phyloP scores from a whole-genome alignment of 2,113 vertebrate genomes.

The Andinoacara biseriatus region DNA sequence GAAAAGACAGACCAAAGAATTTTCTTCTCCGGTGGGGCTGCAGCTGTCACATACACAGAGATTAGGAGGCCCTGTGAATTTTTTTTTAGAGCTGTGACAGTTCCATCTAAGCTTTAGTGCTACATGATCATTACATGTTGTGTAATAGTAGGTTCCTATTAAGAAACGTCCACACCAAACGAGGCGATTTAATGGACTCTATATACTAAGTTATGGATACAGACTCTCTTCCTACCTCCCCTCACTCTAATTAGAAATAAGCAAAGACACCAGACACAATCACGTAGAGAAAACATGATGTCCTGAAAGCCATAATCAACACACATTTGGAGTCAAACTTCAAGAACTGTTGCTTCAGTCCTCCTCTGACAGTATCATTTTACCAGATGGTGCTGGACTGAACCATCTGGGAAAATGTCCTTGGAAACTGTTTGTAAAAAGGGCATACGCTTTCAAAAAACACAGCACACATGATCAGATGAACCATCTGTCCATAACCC shows the following conservation, averaged over 20 bases:
- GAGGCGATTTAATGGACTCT: no score
- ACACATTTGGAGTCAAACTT: not conserved
- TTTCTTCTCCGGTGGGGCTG: conserved; percentile 8
- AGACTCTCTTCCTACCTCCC: not conserved
- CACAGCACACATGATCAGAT: not conserved
- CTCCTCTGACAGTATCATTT: not conserved
- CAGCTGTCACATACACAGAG: conserved; percentile 39
- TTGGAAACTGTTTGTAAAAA: not conserved
- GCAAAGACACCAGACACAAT: no score
- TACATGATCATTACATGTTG: not conserved
- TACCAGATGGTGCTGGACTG: conserved; percentile 1
- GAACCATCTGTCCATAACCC: not conserved
- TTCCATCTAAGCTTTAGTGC: not conserved
- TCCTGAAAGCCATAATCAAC: not conserved
- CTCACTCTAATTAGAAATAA: not conserved
- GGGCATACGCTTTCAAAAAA: not conserved
- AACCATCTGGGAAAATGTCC: conserved; percentile 3
- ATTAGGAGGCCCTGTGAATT: conserved; percentile 1
- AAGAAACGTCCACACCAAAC: not conserved
- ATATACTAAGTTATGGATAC: not conserved
- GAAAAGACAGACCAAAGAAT: conserved; percentile 3
- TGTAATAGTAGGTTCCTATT: not conserved
- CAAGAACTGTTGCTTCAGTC: not conserved
- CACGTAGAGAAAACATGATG: not conserved
- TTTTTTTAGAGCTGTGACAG: not conserved